Evolutionary conservation across 2,797 vertebrate genomes (phyloP), one percentile per base, ranked within the genome.

Genomic region (Xiphophorus birchmanni): DNA sequence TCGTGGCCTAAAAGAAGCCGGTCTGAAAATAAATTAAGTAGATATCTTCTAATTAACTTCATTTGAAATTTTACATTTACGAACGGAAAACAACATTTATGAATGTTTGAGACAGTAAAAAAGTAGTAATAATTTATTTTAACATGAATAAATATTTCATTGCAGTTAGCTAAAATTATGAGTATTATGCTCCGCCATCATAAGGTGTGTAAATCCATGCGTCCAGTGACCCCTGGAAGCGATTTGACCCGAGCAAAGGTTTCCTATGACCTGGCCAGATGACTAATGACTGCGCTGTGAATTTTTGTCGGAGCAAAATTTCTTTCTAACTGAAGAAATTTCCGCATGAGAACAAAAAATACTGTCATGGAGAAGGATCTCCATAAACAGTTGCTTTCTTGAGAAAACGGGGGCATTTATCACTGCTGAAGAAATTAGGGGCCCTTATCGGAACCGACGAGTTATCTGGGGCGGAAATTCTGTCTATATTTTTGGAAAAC

Each of bases 171-270:
- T 69, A 42, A 69, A 10, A 10, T n/a, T 26, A 48, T 29, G 75
- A 23, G 35, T 4, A 40, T 13, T 29, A 11, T 23, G 21, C 1
- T 4, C 0, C 4, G 47, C 4, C 18, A 10, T 8, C 54, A 47
- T 5, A 73, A 35, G 11, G 35, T 80, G 76, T 75, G 48, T 73
- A 80, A 79, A 84, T 58, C 52, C 65, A 45, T 85, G 84, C 73
- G 78, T 78, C 73, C 75, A 69, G 52, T 86, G 90, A 92, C 79
- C 89, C 75, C 45, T 85, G 69, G 63, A 87, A 92, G 84, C 84
- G 79, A 81, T 85, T 72, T 90, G 86, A 90, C 85, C 87, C 76
- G 52, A 78, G 77, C 11, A 37, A 67, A 78, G 75, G 12, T 76
- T 75, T 83, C 80, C 47, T 58, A 56, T 48, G 47, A 69, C 52